Evolutionary conservation across 2,888 invertebrate species (phyloP).

Genomic region (Drosophila histrio): DNA sequence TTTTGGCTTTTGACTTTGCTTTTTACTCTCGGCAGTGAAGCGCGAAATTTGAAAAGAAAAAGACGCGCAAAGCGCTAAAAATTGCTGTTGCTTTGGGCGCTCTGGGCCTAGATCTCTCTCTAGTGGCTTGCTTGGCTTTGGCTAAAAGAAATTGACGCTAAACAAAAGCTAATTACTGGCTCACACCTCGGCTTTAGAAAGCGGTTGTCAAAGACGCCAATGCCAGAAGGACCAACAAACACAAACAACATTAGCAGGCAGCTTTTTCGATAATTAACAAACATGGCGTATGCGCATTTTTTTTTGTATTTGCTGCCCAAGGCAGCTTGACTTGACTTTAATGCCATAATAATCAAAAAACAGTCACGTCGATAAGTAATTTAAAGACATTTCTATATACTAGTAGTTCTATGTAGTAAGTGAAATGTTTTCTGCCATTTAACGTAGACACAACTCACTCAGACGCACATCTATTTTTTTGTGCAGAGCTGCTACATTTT

Average conservation of each 20-base stretch:
- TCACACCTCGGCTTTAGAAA: slow-evolving; percentile 46
- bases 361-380: slow-evolving; percentile 1
- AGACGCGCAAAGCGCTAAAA: slow-evolving; percentile 22
- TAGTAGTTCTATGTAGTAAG: not conserved
- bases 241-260: slow-evolving; percentile 8
- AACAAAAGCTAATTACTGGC: slow-evolving; percentile 64
- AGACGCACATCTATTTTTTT: slow-evolving; percentile 19
- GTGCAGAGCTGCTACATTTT: slow-evolving; percentile 30
- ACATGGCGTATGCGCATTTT: slow-evolving; percentile 42
- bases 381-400: slow-evolving; percentile 10
- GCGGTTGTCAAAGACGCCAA: slow-evolving; percentile 52
- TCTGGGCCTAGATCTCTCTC: slow-evolving; percentile 41
- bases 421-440: slow-evolving; percentile 22
- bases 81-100: slow-evolving; percentile 30
- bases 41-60: slow-evolving; percentile 55
- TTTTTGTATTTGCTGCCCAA: slow-evolving; percentile 9
- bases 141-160: slow-evolving; percentile 45
- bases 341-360: not conserved
- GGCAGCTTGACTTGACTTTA: slow-evolving; percentile 6
- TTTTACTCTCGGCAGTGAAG: slow-evolving; percentile 35
- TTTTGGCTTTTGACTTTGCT: slow-evolving; percentile 17
- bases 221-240: slow-evolving; percentile 25
- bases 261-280: slow-evolving; percentile 53
- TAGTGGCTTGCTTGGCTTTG: slow-evolving; percentile 29
- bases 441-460: slow-evolving; percentile 36